Evolutionary conservation across 2,888 invertebrate genomes (phyloP), one percentile per base, ranked within the genome.

Genomic region (Drosophila anomelani): DNA sequence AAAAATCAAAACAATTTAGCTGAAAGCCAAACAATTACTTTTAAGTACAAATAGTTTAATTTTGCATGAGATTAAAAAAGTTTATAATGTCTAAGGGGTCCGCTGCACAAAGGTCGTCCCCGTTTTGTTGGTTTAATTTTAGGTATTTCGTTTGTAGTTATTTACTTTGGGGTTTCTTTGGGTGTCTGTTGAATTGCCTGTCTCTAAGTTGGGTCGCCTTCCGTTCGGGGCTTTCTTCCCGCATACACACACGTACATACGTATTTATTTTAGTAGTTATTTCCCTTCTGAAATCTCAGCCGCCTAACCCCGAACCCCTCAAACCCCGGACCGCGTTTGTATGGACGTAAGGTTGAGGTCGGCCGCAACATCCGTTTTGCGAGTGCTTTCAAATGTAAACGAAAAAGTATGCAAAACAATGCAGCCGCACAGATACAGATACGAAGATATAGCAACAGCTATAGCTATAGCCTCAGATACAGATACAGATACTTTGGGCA

Each of bases 371-470:
- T 91, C 90, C 90, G 91, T 79, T 90, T 77, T 73, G 66, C 78
- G 82, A 84, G 77, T 77, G 77, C 82, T 84, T 89, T 90, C 88
- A 89, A 90, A 88, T 90, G 88, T 82, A 85, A 89, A 89, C 77
- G 71, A 88, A 78, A 75, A 67, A 75, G 68, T 75, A 58, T 77
- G 89, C 89, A 78, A 82, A 87, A 85, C 85, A 85, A 85, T 85
- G 82, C 87, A 77, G 73, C 53, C 61, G n/a, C 59, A 60, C 59
- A 60, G 59, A 59, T 59, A 59, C 59, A 26, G 46, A 46, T 26
- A 38, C 46, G 9, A 23, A 46, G 32, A 46, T 41, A 53, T 46
- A 57, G 39, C 46, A 34, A 70, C 66, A 23, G 23, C 23, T 23
- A 23, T 23, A 23, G 44, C 3, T 23, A 36, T 44, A 36, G 23